A percentile compares a stretch with the other conserved stretches of the same genome.
phyloP scores from a whole-genome alignment of 2,113 vertebrate genomes.

The Falco punctatus region DNA sequence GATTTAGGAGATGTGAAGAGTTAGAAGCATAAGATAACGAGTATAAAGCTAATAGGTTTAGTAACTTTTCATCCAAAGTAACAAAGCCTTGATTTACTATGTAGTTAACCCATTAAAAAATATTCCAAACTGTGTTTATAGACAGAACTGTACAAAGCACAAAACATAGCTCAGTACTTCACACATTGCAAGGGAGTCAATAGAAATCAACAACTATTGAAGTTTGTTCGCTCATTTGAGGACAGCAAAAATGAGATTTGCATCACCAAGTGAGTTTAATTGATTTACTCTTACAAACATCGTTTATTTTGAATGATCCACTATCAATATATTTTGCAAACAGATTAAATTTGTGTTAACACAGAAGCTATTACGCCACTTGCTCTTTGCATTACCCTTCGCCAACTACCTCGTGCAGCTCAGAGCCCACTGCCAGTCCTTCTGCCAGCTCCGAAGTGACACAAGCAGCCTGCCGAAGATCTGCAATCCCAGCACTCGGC shows the following conservation, averaged over 20 bases:
- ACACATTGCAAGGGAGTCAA: neutral
- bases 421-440: neutral
- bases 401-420: neutral
- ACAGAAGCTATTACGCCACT: neutral
- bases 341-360: neutral
- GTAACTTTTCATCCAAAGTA: neutral
- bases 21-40: neutral
- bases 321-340: slow-evolving; percentile 17
- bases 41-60: neutral
- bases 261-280: neutral
- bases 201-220: slow-evolving; percentile 8
- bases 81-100: neutral
- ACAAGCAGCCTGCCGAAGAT: neutral
- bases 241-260: neutral
- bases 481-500: neutral
- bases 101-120: neutral
- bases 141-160: neutral
- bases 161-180: slow-evolving; percentile 1
- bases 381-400: neutral
- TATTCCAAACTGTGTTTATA: neutral
- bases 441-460: neutral
- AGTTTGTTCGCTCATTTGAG: neutral
- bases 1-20: neutral
- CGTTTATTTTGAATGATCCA: slow-evolving; percentile 1
- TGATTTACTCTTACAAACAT: slow-evolving; percentile 5